Evolutionary conservation across 2,797 vertebrate species (phyloP).

Genomic region (Ciconia nigra): DNA sequence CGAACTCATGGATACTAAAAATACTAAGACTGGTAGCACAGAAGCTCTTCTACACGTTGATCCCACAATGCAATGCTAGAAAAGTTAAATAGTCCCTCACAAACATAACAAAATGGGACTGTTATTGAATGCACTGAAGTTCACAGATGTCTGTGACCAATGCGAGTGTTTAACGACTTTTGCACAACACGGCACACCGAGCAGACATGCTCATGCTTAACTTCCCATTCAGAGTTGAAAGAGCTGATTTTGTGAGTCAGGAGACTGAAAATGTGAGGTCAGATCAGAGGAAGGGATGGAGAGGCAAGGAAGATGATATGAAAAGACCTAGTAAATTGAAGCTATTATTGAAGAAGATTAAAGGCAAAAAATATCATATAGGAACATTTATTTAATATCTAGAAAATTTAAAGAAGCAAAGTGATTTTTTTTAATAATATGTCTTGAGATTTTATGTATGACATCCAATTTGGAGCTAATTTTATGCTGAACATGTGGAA

Average conservation of each 20-base stretch:
- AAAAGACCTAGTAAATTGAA: not conserved
- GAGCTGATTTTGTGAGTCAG: not conserved
- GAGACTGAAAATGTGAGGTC: not conserved
- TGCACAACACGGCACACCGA: fast-evolving
- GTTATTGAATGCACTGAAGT: not conserved
- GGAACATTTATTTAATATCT: not conserved
- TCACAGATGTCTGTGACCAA: not conserved
- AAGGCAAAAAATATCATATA: not conserved
- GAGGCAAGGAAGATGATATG: not conserved
- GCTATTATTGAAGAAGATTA: not conserved
- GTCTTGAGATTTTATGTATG: not conserved
- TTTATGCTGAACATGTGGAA: not conserved
- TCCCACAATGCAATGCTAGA: not conserved
- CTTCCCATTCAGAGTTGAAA: not conserved
- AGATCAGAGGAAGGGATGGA: not conserved
- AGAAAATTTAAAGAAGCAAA: not conserved
- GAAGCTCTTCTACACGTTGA: not conserved
- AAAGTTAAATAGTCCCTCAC: not conserved
- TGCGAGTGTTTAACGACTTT: not conserved
- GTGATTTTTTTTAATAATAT: not conserved
- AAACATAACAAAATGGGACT: not conserved
- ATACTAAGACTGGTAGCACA: not conserved
- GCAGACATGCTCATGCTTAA: not conserved
- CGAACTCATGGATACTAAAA: not conserved
- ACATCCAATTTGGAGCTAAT: not conserved